Base-by-base conservation (phyloP, 2,113 vertebrate genomes). In the Turdus rufiventris region DNA sequence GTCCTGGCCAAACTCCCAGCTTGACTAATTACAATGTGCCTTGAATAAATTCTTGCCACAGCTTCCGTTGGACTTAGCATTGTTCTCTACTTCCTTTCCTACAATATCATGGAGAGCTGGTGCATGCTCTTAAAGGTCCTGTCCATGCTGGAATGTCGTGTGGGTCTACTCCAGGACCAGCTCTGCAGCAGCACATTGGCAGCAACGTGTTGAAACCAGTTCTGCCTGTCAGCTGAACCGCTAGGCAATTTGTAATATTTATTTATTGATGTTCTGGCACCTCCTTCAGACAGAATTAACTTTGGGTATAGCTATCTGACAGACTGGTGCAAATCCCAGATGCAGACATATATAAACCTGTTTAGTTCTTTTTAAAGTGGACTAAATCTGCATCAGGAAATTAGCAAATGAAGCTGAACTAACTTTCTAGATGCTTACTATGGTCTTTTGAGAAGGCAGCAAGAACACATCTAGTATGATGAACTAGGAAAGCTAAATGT, bases 11-110 rank as follows among this genome's bases (percentile, higher is more conserved):
- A 86, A 93, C 65, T 94, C 92, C 93, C 88, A 75, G 85, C 90
- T 57, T 0, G 2, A 77, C 63, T 93, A 90, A 97, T 96, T 94
- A 96, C 68, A 91, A 48, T 5, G 40, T 61, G 88, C 88, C 82
- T 96, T 57, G 88, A 91, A 91, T 86, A 96, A 96, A 93, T 94
- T 94, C 93, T 94, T 91, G 93, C 95, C 94, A 93, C 94, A 67
- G 82, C 77, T 97, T 94, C 94, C 92, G 61, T 31, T 83, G 94
- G 92, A 86, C 75, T 50, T 2, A 15, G 94, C 31, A 97, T 96
- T 96, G 94, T 96, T 96, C 92, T 83, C 85, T 83, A 6, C 88
- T 95, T 97, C 95, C 96, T 96, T 68, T 91, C 60, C 93, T 94
- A 17, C 88, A 68, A 5, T 34, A 81, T 77, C 72, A 73, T 23